Evolutionary conservation across 2,113 vertebrate genomes (phyloP).

Genomic region (Symphodus melops): DNA sequence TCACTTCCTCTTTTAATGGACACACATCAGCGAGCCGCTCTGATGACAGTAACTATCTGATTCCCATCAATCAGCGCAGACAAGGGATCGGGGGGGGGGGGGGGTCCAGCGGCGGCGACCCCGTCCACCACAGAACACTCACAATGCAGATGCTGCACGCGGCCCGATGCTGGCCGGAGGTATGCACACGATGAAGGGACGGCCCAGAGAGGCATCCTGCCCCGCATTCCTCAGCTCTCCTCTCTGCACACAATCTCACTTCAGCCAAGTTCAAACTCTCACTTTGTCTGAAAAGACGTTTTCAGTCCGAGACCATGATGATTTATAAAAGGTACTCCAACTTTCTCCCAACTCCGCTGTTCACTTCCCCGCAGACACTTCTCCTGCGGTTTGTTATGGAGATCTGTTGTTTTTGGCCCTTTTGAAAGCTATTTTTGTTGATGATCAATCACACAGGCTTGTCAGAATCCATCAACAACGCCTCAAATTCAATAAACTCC

Average conservation of each 20-base stretch:
- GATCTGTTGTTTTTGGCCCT: background rate
- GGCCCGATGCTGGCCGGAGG: slow-evolving; percentile 32
- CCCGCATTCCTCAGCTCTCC: slow-evolving; percentile 56
- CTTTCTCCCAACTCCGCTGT: background rate
- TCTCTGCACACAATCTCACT: slow-evolving; percentile 17
- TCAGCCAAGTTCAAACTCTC: background rate
- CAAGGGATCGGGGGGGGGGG: too few relatives aligned
- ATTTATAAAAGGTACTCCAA: background rate
- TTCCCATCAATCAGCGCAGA: slow-evolving; percentile 45
- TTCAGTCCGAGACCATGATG: slow-evolving; percentile 1
- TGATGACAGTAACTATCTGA: slow-evolving; percentile 48
- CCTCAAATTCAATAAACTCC: slow-evolving; percentile 38
- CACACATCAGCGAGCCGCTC: slow-evolving; percentile 28
- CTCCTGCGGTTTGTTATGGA: background rate
- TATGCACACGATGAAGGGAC: slow-evolving; percentile 48
- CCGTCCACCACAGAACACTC: slow-evolving; percentile 45
- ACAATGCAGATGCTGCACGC: slow-evolving; percentile 49
- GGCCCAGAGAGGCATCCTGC: slow-evolving; percentile 35
- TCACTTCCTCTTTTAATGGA: slow-evolving; percentile 30
- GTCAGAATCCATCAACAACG: slow-evolving; percentile 1
- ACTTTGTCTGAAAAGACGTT: background rate
- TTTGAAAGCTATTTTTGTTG: background rate
- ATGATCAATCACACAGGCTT: slow-evolving; percentile 12
- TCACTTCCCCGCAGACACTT: background rate
- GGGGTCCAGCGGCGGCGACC: slow-evolving; percentile 20